phyloP scores from a whole-genome alignment of 1,140 invertebrate genomes.

The Danaus melanippus region DNA sequence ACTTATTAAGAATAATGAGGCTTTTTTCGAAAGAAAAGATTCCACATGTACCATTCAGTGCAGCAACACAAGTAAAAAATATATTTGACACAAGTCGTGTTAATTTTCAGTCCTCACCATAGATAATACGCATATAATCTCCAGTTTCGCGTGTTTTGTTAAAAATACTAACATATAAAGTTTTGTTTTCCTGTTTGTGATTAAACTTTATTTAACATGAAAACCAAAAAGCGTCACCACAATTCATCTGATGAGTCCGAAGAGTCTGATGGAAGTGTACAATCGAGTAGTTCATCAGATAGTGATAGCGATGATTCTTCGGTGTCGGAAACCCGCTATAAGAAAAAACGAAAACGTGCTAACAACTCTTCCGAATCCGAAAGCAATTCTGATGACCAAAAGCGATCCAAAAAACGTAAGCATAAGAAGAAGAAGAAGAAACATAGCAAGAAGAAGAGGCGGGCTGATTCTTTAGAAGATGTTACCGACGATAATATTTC shows the following conservation, averaged over 20 bases:
- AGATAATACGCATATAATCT: too few relatives aligned
- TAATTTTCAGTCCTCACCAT: neutral
- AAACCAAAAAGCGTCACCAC: constrained; percentile 60
- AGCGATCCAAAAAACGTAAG: constrained; percentile 61
- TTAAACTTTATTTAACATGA: constrained; percentile 26
- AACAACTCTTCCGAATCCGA: constrained; percentile 54
- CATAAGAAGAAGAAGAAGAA: constrained; percentile 71
- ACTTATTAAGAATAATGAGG: too few relatives aligned
- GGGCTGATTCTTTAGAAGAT: constrained; percentile 38
- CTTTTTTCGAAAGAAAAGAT: too few relatives aligned
- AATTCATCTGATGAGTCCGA: constrained; percentile 57
- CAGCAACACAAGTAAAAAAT: too few relatives aligned
- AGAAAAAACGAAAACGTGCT: constrained; percentile 64
- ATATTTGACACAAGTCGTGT: too few relatives aligned
- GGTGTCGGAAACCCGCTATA: constrained; percentile 49
- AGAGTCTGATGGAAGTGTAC: constrained; percentile 45
- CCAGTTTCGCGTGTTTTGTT: too few relatives aligned
- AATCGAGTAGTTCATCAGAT: constrained; percentile 56
- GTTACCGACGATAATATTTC: constrained; percentile 42
- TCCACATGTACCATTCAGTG: too few relatives aligned
- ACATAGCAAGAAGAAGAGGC: constrained; percentile 61
- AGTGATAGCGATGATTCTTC: constrained; percentile 61
- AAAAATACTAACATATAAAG: too few relatives aligned
- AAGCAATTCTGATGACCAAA: constrained; percentile 53
- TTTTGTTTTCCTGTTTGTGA: too few relatives aligned